Evolutionary conservation across 2,113 vertebrate species (phyloP).

Genomic region (Ovibos moschatus): DNA sequence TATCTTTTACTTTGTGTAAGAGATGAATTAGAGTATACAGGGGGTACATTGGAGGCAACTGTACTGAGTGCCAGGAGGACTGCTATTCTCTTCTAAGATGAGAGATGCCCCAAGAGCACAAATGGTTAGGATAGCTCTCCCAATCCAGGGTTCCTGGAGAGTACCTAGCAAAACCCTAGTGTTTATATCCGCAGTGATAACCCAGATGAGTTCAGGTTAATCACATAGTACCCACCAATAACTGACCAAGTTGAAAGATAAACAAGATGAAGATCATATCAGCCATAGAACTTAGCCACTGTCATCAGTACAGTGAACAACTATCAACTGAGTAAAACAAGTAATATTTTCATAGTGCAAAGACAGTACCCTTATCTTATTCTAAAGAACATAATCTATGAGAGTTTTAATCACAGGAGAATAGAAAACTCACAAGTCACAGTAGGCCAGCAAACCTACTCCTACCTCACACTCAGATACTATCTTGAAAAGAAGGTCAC

Average conservation of each 20-base stretch:
- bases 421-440: not conserved
- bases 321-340: not conserved
- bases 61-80: not conserved
- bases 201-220: not conserved
- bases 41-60: not conserved
- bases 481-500: not conserved
- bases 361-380: not conserved
- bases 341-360: not conserved
- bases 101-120: not conserved
- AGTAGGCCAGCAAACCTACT: not conserved
- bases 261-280: not conserved
- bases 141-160: not conserved
- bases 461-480: not conserved
- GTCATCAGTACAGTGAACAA: not conserved
- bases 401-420: not conserved
- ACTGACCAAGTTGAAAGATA: not conserved
- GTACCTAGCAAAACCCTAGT: not conserved
- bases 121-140: not conserved
- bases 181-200: not conserved
- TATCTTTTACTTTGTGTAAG: not conserved
- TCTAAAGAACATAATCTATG: not conserved
- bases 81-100: not conserved
- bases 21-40: not conserved
- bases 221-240: not conserved
- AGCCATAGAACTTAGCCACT: too few relatives aligned